Percentiles rank a stretch among this genome's conserved stretches.
Conservation (phyloP, 2,888 invertebrate species). For the Rotaria magnacalcarata region DNA sequence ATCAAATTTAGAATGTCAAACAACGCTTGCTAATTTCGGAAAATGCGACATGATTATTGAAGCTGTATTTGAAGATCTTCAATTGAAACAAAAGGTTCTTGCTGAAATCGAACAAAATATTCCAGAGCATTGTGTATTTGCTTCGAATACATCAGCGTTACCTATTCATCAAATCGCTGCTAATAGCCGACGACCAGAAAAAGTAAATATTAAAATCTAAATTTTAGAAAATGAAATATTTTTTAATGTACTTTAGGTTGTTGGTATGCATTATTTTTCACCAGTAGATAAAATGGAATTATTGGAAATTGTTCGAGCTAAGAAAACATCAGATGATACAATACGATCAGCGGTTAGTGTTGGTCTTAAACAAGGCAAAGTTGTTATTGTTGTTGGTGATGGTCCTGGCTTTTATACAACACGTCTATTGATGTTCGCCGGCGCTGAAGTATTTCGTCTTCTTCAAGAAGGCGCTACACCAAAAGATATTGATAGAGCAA, state of each 20-base stretch:
- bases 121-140: constrained; percentile 84
- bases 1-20: constrained; percentile 24
- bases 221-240: constrained; percentile 50
- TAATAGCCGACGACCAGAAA: constrained; percentile 86
- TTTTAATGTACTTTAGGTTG: constrained; percentile 58
- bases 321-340: constrained; percentile 88
- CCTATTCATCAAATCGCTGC: constrained; percentile 91
- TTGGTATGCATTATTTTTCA: constrained; percentile 99
- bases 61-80: constrained; percentile 94
- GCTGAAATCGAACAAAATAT: constrained; percentile 79
- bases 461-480: constrained; percentile 84
- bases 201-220: constrained; percentile 63
- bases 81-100: constrained; percentile 90
- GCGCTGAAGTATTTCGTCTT: constrained; percentile 78
- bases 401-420: constrained; percentile 99
- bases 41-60: constrained; percentile 89
- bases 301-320: constrained; percentile 92
- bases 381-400: constrained; percentile 93
- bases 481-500: constrained; percentile 77
- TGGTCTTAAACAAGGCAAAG: constrained; percentile 90
- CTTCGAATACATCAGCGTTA: constrained; percentile 95
- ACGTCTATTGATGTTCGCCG: constrained; percentile 83
- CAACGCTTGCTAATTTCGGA: constrained; percentile 67
- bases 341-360: constrained; percentile 68
- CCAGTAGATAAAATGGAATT: constrained; percentile 99